Conservation (phyloP, 23 tunicate genomes). For the Ciona savignyi region DNA sequence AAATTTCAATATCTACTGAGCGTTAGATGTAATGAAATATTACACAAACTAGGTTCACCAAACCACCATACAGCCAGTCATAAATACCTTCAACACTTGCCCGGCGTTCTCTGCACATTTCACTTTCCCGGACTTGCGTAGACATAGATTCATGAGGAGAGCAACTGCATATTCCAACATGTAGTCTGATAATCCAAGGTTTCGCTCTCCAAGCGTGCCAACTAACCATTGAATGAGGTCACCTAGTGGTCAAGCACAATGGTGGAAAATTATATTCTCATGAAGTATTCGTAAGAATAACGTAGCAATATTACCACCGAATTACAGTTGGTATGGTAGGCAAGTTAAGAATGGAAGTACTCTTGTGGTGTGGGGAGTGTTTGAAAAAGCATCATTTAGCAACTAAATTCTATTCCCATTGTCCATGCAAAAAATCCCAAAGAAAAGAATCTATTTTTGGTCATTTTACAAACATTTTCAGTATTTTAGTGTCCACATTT, state of each 20-base stretch:
- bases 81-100: slow-evolving; percentile 45
- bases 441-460: too few species aligned
- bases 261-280: too few species aligned
- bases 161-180: slow-evolving; percentile 98
- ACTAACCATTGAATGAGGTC: slow-evolving; percentile 73
- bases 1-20: background rate
- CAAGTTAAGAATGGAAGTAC: too few species aligned
- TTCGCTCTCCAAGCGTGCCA: slow-evolving; percentile 48
- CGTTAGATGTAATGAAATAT: background rate
- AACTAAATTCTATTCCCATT: too few species aligned
- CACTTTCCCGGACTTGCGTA: slow-evolving; percentile 69
- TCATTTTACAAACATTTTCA: too few species aligned
- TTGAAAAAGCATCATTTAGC: too few species aligned
- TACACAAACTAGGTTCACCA: slow-evolving; percentile 1
- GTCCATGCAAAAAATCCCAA: too few species aligned
- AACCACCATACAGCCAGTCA: background rate
- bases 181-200: slow-evolving; percentile 71
- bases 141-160: slow-evolving; percentile 87
- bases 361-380: too few species aligned
- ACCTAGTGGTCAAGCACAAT: slow-evolving; percentile 54
- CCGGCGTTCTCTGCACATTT: slow-evolving; percentile 73
- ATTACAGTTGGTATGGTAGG: too few species aligned
- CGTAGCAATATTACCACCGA: too few species aligned
- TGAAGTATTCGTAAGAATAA: too few species aligned
- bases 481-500: too few species aligned